A percentile compares a stretch with the other conserved stretches of the same genome.
These are phyloP conservation scores for Sebastes schlegelii DNA, from an alignment of 2,113 vertebrate genomes.

Conservation along the genomic window DNA sequence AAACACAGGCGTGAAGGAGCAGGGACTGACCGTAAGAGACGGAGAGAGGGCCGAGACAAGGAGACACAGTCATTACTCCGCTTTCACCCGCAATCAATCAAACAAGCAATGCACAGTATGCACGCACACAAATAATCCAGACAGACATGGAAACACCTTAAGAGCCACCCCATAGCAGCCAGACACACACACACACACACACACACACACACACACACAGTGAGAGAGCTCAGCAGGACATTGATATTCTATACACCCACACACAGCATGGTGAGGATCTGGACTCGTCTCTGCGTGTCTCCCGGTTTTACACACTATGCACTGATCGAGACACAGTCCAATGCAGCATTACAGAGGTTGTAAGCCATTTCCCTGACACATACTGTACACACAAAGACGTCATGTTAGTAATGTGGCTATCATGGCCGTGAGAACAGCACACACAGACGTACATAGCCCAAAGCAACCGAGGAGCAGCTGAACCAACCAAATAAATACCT, in stretches of 20 bases:
- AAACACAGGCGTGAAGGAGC: neutral
- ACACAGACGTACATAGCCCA: conserved; percentile 43
- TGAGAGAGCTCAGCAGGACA: conserved; percentile 76
- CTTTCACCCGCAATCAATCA: conserved; percentile 62
- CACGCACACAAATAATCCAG: conserved; percentile 43
- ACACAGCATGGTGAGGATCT: conserved; percentile 76
- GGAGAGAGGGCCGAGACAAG: conserved; percentile 27
- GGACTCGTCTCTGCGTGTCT: conserved; percentile 64
- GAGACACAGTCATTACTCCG: conserved; percentile 57
- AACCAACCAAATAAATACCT: conserved; percentile 61
- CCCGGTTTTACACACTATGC: conserved; percentile 64
- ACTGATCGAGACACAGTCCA: conserved; percentile 55
- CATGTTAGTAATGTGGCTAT: conserved; percentile 20
- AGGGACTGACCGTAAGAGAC: conserved; percentile 49
- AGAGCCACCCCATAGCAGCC: conserved; percentile 57
- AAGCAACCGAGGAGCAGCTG: conserved; percentile 46
- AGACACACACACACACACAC: conserved; percentile 48
- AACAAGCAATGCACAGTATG: conserved; percentile 27
- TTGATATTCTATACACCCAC: conserved; percentile 82
- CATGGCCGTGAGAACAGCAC: neutral
- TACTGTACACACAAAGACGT: neutral
- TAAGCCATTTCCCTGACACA: conserved; percentile 21
- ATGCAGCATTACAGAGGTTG: conserved; percentile 34
- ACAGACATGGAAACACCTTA: conserved; percentile 61
- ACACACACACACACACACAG: conserved; percentile 48